phyloP scores from a whole-genome alignment of 2,888 invertebrate species.

The Tipula unca region DNA sequence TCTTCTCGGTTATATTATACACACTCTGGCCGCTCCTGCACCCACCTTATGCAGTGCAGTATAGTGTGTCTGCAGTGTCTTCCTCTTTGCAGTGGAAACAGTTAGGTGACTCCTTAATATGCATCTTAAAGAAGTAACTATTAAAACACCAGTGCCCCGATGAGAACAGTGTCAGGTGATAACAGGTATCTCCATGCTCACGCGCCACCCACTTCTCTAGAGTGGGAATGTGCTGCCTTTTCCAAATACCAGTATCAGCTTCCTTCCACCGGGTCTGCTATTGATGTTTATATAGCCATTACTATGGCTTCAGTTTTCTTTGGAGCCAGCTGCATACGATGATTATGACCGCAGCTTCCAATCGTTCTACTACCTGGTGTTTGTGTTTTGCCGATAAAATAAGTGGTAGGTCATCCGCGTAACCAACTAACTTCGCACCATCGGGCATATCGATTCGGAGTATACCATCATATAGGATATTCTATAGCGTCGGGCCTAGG shows the following conservation, averaged over 20 bases:
- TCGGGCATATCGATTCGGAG: not conserved
- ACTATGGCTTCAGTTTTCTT: not conserved
- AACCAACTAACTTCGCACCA: not conserved
- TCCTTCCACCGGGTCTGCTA: not conserved
- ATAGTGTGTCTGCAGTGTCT: not conserved
- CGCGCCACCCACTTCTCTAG: too few relatives aligned
- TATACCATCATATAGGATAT: not conserved
- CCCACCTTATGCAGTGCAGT: too few relatives aligned
- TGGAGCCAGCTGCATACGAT: not conserved
- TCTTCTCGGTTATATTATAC: too few relatives aligned
- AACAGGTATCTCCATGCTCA: too few relatives aligned
- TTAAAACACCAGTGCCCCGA: not conserved
- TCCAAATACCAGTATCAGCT: not conserved
- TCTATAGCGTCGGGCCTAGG: not conserved
- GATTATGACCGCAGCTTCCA: not conserved
- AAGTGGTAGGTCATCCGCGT: not conserved
- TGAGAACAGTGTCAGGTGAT: too few relatives aligned
- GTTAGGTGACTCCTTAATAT: not conserved
- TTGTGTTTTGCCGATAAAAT: not conserved
- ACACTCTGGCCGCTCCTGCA: too few relatives aligned
- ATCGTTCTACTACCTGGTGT: not conserved
- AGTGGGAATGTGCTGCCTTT: too few relatives aligned
- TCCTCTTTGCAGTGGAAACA: not conserved
- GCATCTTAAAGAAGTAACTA: not conserved
- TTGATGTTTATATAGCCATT: too few relatives aligned